Evolutionary conservation across 2,888 invertebrate genomes (phyloP), one percentile per base, ranked within the genome.

Genomic region (Aromia moschata): DNA sequence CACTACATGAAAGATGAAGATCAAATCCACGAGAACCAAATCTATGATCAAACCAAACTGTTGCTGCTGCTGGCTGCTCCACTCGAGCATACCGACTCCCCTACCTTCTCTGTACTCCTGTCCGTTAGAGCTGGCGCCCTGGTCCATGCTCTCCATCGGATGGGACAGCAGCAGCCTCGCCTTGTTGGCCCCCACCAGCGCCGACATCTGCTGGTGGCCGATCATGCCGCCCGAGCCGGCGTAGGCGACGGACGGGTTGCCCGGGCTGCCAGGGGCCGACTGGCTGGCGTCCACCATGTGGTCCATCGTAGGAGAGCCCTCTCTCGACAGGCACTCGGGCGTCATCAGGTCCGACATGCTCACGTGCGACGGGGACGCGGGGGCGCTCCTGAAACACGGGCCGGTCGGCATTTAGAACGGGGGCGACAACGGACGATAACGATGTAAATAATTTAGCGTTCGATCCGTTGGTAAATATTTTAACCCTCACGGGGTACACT

Each of bases 331-430:
- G 69, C 86, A 87, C 77, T 94, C 93, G 70, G 86, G 86, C 9
- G 94, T 93, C 62, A 93, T 94, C 81, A 92, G 90, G 70, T 93
- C 94, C 56, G 90, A 89, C 81, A 90, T 89, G 76, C 93, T 92
- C 79, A 94, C 91, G 77, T 96, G 96, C 75, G 93, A 95, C 63
- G 96, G 97, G 33, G 96, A 96, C 58, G 95, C 93, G 33, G 96
- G 96, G 51, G 96, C 96, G 79, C 94, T 95, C 82, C 96, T 94
- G 79, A 12, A 58, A 52, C 10, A 46, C 11, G 25, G n/a, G n/a
- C n/a, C n/a, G n/a, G n/a, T n/a, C n/a, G n/a, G n/a, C n/a, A n/a
- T n/a, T n/a, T n/a, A n/a, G n/a, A n/a, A n/a, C n/a, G n/a, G n/a
- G n/a, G n/a, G n/a, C n/a, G n/a, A n/a, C n/a, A n/a, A n/a, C n/a